Conservation (phyloP, 2,113 vertebrate genomes). For the Martes martes region DNA sequence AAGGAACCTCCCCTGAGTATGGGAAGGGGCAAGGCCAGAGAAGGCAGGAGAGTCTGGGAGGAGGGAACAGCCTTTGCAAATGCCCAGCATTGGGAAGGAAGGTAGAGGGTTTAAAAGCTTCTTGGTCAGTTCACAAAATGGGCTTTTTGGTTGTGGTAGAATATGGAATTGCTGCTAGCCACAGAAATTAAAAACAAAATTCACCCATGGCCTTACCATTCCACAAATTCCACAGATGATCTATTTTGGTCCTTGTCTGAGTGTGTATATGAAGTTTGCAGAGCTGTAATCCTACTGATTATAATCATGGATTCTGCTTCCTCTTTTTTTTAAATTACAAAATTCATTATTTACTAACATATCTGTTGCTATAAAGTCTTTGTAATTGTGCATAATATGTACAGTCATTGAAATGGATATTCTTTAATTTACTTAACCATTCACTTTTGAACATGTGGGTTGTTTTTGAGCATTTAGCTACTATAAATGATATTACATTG, state of each 20-base stretch:
- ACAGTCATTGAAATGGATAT: not conserved
- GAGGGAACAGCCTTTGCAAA: not conserved
- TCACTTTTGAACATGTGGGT: not conserved
- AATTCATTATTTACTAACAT: not conserved
- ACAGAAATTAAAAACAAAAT: not conserved
- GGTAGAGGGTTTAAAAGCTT: rapidly evolving
- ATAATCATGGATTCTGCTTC: not conserved
- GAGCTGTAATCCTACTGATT: not conserved
- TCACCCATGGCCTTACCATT: not conserved
- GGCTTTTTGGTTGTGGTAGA: not conserved
- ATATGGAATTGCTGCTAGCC: not conserved
- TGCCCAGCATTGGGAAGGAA: not conserved
- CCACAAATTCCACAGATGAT: not conserved
- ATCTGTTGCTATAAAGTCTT: not conserved
- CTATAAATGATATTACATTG: not conserved
- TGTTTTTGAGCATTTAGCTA: not conserved
- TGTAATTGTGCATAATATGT: not conserved
- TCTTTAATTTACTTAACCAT: not conserved
- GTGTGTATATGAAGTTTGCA: not conserved
- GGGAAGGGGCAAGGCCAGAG: not conserved
- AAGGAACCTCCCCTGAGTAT: not conserved
- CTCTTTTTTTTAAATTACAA: not conserved
- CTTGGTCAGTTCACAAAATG: not conserved
- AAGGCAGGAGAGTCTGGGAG: not conserved
- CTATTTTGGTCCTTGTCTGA: not conserved